A percentile compares a stretch with the other conserved stretches of the same genome.
Conservation (phyloP, 2,888 invertebrate species). For the Thysanoteuthis rhombus region DNA sequence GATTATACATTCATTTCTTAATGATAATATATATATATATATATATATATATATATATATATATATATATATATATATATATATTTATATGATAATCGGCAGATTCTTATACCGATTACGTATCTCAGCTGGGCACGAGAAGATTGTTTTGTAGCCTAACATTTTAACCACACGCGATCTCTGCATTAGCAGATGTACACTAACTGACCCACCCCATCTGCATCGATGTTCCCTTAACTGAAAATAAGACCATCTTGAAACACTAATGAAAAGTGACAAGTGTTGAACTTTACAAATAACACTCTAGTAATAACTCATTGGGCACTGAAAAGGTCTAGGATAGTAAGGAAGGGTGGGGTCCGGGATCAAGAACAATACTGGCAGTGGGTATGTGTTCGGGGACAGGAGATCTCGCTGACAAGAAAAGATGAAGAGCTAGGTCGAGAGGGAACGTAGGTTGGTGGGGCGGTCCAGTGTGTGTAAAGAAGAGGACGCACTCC, state of each 20-base stretch:
- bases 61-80: no score
- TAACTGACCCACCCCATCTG: not conserved
- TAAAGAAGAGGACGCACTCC: not conserved
- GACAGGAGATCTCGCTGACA: no score
- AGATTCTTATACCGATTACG: not conserved
- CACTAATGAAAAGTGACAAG: not conserved
- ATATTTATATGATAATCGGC: not conserved
- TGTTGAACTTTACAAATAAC: not conserved
- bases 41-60: not conserved
- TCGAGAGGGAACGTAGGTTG: not conserved
- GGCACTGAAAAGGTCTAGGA: not conserved
- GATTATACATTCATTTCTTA: no score
- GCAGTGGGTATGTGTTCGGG: not conserved
- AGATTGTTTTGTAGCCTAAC: not conserved
- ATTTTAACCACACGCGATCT: not conserved
- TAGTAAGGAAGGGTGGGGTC: accelerated
- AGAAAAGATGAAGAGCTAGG: no score
- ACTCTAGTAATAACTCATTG: not conserved
- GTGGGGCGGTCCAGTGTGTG: not conserved
- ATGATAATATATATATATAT: no score
- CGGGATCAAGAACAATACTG: not conserved
- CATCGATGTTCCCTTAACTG: not conserved
- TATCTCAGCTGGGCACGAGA: not conserved
- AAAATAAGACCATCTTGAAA: not conserved
- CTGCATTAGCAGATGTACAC: not conserved